Base-by-base conservation (phyloP, 2,888 invertebrate genomes). In the Nowickia ferox region DNA sequence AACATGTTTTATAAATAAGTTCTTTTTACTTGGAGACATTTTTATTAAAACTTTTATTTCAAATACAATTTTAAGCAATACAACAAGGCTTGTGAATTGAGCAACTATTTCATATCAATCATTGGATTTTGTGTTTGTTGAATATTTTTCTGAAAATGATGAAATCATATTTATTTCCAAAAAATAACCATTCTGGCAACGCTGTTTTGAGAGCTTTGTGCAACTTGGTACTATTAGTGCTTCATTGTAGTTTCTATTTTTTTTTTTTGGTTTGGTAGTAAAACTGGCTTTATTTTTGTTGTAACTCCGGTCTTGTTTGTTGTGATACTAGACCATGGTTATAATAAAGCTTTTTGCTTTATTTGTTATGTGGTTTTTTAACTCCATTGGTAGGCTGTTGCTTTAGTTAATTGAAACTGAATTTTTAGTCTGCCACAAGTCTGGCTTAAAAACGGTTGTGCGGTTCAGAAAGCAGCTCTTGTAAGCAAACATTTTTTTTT, bases 351-450 rank as follows among this genome's bases (percentile, higher is more conserved):
- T 80, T 74, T 72, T 80, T 48, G 22, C 57, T 65, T 71, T 79
- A 57, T 44, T 38, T 51, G 61, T 38, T 46, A 3, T 46, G 15
- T 68, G 51, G 22, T 65, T 15, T 63, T 46, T 78, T 10, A 46
- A 44, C 17, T 53, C 61, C 66, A 46, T 15, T 65, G 69, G 71
- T 71, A 68, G 78, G 82, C 82, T 78, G 74, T 69, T 76, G 79
- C 76, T 66, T 76, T 66, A 72, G 76, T 79, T 80, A 80, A 86
- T 83, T 86, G 83, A 83, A 86, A 86, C 55, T 77, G 72, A 80
- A 85, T 66, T 85, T 88, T 91, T 89, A 91, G 91, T 91, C 91
- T 91, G 90, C 90, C 90, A 87, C 88, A 89, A 91, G 91, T 90
- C 90, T 89, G 89, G 88, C 89, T 90, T 88, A 89, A 87, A 90